Base-by-base conservation (phyloP, 2,113 vertebrate species). In the Pygathrix nemaeus region DNA sequence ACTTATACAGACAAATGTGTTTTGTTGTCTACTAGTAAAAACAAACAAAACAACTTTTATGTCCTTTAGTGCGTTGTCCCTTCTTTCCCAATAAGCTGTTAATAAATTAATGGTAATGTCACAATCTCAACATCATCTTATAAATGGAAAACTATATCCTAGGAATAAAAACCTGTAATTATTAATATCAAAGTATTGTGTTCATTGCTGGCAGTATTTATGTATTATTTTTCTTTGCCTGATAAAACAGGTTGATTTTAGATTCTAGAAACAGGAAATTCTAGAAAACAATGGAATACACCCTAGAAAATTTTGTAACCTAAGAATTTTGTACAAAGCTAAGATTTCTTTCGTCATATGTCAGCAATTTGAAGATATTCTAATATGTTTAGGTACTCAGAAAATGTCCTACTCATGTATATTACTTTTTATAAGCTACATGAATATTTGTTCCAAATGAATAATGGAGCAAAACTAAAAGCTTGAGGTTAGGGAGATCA, bases 361-460 rank as follows among this genome's bases (percentile, higher is more conserved):
- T 90, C 48, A 93, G 45, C 52, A 96, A 93, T 38, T 52, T 32
- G 73, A 73, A 72, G 12, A 80, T 91, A 88, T 59, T 86, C 72
- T 76, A 35, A 93, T 43, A 27, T 68, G 75, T 59, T 88, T 88
- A 95, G n/a, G 10, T 43, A 70, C 43, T 94, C 40, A 61, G 61
- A 73, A 95, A 95, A 72, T 23, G 20, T 73, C 21, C 59, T 59
- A 92, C 23, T 86, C 17, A n/a, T 50, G 72, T 61, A 27, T 64
- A 55, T 64, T 84, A 76, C 13, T 85, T 84, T 96, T 93, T 55
- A 50, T 57, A 80, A 90, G 50, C 17, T 40, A 86, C 73, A 35
- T 57, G 48, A 81, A 57, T n/a, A 57, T 89, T 83, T 89, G 14
- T 11, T 40, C 21, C 30, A 83, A 66, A 88, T 93, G 57, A 88